Conservation (phyloP, 2,888 invertebrate species). For the Strigamia transsilvanica region DNA sequence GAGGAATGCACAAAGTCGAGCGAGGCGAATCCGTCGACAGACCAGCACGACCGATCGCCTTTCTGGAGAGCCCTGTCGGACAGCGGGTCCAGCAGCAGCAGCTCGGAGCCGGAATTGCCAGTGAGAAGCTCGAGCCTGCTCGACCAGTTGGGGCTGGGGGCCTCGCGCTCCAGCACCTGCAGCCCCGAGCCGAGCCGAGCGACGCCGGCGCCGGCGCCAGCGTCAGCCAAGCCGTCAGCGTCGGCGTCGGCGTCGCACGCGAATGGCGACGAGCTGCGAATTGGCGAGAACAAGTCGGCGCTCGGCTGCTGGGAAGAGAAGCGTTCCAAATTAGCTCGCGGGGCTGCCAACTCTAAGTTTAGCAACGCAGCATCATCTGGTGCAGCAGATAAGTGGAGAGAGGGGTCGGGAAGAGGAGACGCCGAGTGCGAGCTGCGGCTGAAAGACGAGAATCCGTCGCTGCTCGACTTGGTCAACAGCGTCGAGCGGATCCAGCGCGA, state of each 20-base stretch:
- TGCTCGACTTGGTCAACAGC: conserved; percentile 52
- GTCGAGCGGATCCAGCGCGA: conserved; percentile 55
- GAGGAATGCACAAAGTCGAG: conserved; percentile 50
- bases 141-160: conserved; percentile 6
- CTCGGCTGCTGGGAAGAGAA: too few species aligned
- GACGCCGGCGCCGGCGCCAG: too few species aligned
- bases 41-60: background rate
- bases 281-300: background rate
- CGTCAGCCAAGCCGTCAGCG: too few species aligned
- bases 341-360: conserved; percentile 42
- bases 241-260: too few species aligned
- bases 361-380: conserved; percentile 38
- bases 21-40: conserved; percentile 47
- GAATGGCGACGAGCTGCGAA: background rate
- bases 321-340: conserved; percentile 43
- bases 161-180: conserved; percentile 16
- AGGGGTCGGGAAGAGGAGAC: background rate
- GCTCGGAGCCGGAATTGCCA: conserved; percentile 9
- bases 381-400: conserved; percentile 47
- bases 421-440: background rate
- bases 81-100: conserved; percentile 36
- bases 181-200: conserved; percentile 6
- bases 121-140: background rate
- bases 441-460: conserved; percentile 37
- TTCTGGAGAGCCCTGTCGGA: conserved; percentile 22